Evolutionary conservation across 2,113 vertebrate species (phyloP).

Genomic region (Leptosomus discolor): DNA sequence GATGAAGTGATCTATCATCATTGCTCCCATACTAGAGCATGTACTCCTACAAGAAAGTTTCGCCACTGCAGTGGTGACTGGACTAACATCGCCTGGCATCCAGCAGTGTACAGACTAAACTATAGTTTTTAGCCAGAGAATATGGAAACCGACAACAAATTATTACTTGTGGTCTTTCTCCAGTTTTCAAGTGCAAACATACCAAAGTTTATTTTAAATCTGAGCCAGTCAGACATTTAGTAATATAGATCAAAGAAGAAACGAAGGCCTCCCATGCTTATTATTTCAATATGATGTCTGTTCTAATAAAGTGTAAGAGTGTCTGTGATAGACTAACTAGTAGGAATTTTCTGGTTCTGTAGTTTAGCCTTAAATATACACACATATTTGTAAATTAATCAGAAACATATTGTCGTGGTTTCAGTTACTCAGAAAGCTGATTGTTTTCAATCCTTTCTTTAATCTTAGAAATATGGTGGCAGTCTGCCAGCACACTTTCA

Average conservation of each 20-base stretch:
- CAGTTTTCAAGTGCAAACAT: constrained; percentile 78
- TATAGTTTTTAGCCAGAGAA: constrained; percentile 74
- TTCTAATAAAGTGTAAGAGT: constrained; percentile 78
- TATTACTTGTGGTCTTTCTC: constrained; percentile 75
- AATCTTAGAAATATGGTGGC: constrained; percentile 78
- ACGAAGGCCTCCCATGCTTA: constrained; percentile 76
- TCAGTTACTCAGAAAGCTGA: constrained; percentile 71
- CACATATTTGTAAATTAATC: constrained; percentile 83
- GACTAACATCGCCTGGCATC: constrained; percentile 43
- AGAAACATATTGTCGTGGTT: constrained; percentile 75
- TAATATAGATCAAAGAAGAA: constrained; percentile 78
- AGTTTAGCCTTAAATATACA: constrained; percentile 77
- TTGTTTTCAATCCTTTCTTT: constrained; percentile 76
- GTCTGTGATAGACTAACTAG: constrained; percentile 68
- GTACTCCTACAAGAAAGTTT: constrained; percentile 75
- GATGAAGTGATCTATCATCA: constrained; percentile 85
- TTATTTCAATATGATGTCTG: constrained; percentile 82
- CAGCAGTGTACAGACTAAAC: constrained; percentile 77
- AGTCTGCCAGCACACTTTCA: constrained; percentile 73
- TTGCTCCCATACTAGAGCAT: constrained; percentile 41
- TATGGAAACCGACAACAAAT: constrained; percentile 77
- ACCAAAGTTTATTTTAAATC: constrained; percentile 77
- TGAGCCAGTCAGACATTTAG: constrained; percentile 74
- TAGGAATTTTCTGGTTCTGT: constrained; percentile 72
- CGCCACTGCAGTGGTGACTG: constrained; percentile 72